A percentile compares a stretch with the other conserved stretches of the same genome.
Evolutionary conservation across 2,113 vertebrate genomes (phyloP).

Genomic region (Neodon shergylaensis): DNA sequence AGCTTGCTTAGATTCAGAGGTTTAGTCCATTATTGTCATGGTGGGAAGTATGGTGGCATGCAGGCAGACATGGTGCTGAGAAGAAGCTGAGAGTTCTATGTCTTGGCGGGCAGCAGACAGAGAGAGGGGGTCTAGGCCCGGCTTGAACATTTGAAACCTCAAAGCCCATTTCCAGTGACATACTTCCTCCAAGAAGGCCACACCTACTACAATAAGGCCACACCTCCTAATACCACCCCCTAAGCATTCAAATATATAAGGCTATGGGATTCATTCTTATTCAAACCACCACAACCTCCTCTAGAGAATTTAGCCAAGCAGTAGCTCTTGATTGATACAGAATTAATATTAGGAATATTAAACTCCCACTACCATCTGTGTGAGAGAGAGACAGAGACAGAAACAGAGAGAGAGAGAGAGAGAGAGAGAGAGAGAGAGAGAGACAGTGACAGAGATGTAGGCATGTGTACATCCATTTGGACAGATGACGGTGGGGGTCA

Average conservation of each 20-base stretch:
- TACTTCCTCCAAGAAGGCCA: neutral
- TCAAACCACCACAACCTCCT: neutral
- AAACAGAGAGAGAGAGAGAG: no score
- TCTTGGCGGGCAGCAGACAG: neutral
- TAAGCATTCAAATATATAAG: neutral
- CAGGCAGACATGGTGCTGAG: neutral
- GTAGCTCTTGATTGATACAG: neutral
- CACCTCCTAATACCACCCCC: neutral
- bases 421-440: no score
- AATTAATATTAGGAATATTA: slow-evolving; percentile 76
- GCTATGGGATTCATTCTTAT: neutral
- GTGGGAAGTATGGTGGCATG: neutral
- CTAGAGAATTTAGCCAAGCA: slow-evolving; percentile 59
- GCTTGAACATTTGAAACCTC: neutral
- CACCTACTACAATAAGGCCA: neutral
- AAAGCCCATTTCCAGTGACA: neutral
- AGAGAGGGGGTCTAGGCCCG: no score
- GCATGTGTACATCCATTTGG: neutral
- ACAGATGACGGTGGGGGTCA: neutral
- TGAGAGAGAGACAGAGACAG: no score
- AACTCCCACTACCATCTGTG: neutral
- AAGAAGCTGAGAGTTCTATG: neutral
- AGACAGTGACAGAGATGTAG: neutral
- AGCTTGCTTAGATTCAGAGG: neutral
- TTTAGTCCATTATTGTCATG: neutral